Evolutionary conservation across 2,888 invertebrate genomes (phyloP).

Genomic region (Spisula solida): DNA sequence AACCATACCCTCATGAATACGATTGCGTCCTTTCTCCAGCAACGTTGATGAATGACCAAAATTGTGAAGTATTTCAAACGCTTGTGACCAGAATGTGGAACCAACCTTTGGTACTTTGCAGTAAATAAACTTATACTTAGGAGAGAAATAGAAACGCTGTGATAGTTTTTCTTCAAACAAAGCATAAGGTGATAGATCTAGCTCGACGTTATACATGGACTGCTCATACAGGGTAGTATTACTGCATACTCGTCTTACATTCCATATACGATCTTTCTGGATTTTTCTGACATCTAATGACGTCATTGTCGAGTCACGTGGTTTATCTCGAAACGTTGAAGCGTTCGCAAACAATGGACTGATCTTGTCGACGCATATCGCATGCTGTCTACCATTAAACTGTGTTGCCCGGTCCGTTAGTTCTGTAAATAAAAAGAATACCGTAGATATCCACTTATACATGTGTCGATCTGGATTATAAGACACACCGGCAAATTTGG

Average conservation of each 20-base stretch:
- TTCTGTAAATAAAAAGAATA: neutral
- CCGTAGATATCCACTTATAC: no score
- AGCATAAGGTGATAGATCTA: neutral
- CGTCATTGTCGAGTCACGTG: neutral
- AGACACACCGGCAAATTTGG: no score
- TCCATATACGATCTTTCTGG: neutral
- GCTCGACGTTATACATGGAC: neutral
- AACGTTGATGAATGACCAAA: no score
- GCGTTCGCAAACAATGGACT: neutral
- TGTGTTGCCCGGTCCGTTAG: neutral
- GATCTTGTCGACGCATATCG: neutral
- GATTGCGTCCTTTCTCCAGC: neutral
- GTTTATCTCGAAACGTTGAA: neutral
- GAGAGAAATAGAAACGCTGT: neutral
- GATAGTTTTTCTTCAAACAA: neutral
- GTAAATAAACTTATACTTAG: neutral
- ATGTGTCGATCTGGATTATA: no score
- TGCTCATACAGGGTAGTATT: neutral
- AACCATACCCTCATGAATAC: neutral
- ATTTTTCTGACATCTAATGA: neutral
- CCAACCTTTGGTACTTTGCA: conserved; percentile 10
- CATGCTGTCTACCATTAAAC: neutral
- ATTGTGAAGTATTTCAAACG: conserved; percentile 1
- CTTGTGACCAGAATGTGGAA: conserved; percentile 11
- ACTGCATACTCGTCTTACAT: neutral